phyloP scores from a whole-genome alignment of 2,797 vertebrate species.

The Mormyrus hasselquistii region DNA sequence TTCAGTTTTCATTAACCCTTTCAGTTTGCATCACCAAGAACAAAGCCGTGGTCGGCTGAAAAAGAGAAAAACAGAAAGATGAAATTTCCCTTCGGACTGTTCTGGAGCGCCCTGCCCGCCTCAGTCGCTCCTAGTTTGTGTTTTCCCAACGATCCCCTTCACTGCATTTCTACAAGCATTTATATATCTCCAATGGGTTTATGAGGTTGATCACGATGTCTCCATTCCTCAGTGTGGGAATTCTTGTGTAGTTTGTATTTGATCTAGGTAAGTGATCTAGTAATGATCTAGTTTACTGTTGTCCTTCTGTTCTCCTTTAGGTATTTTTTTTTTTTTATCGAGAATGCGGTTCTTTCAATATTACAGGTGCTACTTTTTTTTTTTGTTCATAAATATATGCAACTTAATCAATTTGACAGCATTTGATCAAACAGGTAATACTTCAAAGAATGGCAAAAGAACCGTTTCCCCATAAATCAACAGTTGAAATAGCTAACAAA shows the following conservation, averaged over 20 bases:
- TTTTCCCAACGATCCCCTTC: background rate
- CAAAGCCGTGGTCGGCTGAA: background rate
- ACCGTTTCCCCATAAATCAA: background rate
- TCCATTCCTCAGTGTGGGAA: background rate
- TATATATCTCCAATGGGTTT: background rate
- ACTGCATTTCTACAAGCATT: background rate
- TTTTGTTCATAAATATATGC: background rate
- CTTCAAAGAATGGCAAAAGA: background rate
- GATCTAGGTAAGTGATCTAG: background rate
- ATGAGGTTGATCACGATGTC: background rate
- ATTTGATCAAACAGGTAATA: background rate
- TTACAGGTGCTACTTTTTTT: background rate
- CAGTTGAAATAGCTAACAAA: background rate
- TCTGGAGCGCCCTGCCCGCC: background rate
- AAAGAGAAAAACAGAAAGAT: background rate
- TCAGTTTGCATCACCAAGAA: constrained; percentile 21
- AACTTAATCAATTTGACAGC: background rate
- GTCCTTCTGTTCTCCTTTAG: background rate
- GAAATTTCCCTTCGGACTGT: constrained; percentile 7
- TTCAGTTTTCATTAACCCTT: constrained; percentile 30
- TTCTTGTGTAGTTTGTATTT: background rate
- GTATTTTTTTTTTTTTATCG: background rate
- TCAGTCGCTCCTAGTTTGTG: background rate
- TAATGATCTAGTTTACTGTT: background rate
- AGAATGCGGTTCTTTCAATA: background rate